Conservation (phyloP, 2,113 vertebrate genomes). For the Indri indri region DNA sequence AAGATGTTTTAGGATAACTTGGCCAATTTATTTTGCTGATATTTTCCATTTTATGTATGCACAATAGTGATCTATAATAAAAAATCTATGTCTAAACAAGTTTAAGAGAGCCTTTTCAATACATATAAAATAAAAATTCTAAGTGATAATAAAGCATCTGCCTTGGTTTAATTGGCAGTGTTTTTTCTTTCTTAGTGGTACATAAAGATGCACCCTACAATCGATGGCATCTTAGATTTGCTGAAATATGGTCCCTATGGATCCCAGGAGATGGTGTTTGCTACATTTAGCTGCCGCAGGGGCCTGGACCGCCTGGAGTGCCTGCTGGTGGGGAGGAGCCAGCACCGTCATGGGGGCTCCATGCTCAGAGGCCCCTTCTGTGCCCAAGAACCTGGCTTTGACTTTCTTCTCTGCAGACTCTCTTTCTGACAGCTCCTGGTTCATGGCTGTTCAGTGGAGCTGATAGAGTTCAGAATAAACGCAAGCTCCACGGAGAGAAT, state of each 20-base stretch:
- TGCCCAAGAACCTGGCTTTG: neutral
- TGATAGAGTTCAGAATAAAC: constrained; percentile 36
- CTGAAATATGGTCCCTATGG: neutral
- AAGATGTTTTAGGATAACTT: neutral
- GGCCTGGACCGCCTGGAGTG: neutral
- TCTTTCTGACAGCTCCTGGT: constrained; percentile 15
- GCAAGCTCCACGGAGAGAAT: neutral
- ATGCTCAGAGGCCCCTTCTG: neutral
- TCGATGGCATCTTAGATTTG: neutral
- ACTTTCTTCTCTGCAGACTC: neutral
- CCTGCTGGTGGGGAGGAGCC: neutral
- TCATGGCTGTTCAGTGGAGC: constrained; percentile 31
- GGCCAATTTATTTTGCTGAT: neutral
- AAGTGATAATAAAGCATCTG: neutral
- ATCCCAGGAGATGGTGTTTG: neutral
- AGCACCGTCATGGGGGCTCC: neutral
- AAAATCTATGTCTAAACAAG: neutral
- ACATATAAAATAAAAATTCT: constrained; percentile 4
- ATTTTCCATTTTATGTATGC: neutral
- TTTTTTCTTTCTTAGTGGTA: constrained; percentile 61
- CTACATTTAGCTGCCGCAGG: fast-evolving
- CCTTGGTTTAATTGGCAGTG: constrained; percentile 46
- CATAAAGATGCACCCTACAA: constrained; percentile 8
- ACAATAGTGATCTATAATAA: neutral
- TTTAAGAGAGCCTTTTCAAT: neutral